Percentiles rank a stretch among this genome's conserved stretches.
These are phyloP conservation scores for Anticlea derivata DNA, from an alignment of 2,888 invertebrate genomes.

Conservation along the genomic window DNA sequence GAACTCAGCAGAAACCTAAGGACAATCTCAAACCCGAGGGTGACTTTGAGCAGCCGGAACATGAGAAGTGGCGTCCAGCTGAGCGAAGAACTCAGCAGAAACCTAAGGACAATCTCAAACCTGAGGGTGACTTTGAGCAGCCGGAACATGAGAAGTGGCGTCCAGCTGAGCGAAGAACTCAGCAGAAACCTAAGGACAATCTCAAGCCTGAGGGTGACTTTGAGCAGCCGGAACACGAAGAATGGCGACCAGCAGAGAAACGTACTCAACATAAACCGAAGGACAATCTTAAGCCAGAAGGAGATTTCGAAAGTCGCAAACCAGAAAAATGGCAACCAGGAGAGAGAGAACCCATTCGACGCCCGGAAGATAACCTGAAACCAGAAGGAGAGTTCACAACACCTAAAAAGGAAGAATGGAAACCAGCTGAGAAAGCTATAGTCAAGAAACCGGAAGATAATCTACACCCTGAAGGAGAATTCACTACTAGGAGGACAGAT, in stretches of 20 bases:
- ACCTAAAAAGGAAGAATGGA: constrained; percentile 72
- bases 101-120: constrained; percentile 55
- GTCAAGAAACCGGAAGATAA: constrained; percentile 80
- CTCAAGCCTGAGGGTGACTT: constrained; percentile 83
- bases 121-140: constrained; percentile 62
- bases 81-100: constrained; percentile 77
- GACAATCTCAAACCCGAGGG: no score
- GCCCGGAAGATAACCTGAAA: constrained; percentile 65
- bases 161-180: constrained; percentile 68
- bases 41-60: constrained; percentile 68
- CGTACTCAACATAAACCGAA: constrained; percentile 62
- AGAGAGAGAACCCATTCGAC: constrained; percentile 63
- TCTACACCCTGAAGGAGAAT: constrained; percentile 82
- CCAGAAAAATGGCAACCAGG: constrained; percentile 54
- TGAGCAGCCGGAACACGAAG: constrained; percentile 52
- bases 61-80: constrained; percentile 58
- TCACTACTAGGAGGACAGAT: constrained; percentile 81
- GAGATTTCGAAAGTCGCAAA: constrained; percentile 81
- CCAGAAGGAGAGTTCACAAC: constrained; percentile 64
- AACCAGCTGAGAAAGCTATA: constrained; percentile 68
- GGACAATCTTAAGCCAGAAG: constrained; percentile 82
- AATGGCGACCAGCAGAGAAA: constrained; percentile 68
- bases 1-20: no score
- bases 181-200: constrained; percentile 79
- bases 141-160: constrained; percentile 71